These are phyloP conservation scores for Anaspis maculata DNA, from an alignment of 2,888 invertebrate species.

Conservation along the genomic window DNA sequence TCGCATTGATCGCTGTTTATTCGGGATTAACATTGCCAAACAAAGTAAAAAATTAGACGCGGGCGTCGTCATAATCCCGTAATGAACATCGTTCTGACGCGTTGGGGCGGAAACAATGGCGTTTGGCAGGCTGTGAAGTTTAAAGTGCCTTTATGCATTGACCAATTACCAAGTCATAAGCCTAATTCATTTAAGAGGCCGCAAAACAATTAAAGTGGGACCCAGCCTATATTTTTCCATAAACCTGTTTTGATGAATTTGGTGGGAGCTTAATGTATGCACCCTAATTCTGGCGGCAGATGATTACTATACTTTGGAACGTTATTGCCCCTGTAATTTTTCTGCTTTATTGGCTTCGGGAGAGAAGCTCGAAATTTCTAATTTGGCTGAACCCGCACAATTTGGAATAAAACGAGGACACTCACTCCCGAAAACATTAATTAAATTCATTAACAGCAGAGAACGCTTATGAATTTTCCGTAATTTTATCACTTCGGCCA, in stretches of 20 bases:
- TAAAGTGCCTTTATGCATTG: slow-evolving; percentile 9
- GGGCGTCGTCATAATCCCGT: slow-evolving; percentile 5
- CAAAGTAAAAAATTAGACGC: background rate
- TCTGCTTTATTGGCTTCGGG: slow-evolving; percentile 7
- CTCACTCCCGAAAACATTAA: background rate
- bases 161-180: slow-evolving; percentile 12
- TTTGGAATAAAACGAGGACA: background rate
- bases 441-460: background rate
- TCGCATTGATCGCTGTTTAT: background rate
- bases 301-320: slow-evolving; percentile 8
- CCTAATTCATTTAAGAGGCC: slow-evolving; percentile 20
- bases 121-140: slow-evolving; percentile 11
- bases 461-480: background rate
- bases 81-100: slow-evolving; percentile 6
- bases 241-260: slow-evolving; percentile 5
- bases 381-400: slow-evolving; percentile 2
- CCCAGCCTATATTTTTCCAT: too few relatives aligned
- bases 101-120: slow-evolving; percentile 9
- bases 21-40: background rate
- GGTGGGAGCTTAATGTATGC: slow-evolving; percentile 7
- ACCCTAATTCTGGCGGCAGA: slow-evolving; percentile 5
- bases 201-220: slow-evolving; percentile 10
- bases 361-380: slow-evolving; percentile 5
- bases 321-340: slow-evolving; percentile 11
- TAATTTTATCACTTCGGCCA: background rate